Conservation (phyloP, 2,113 vertebrate genomes). For the Amblyopsis rosae region DNA sequence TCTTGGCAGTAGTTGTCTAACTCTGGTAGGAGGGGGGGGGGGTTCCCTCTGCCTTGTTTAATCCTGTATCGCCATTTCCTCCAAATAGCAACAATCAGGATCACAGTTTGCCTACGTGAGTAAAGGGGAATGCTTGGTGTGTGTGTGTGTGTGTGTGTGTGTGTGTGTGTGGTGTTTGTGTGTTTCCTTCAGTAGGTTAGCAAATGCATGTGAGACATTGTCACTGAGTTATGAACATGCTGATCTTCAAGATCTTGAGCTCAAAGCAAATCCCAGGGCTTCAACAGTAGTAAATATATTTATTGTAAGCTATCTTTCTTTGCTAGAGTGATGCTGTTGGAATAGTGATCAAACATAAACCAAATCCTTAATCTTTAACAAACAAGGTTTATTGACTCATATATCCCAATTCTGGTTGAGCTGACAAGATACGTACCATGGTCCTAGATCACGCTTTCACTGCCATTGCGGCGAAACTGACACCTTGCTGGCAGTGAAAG, state of each 20-base stretch:
- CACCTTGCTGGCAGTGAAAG: conserved; percentile 59
- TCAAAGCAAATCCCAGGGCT: conserved; percentile 4
- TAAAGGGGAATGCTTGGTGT: conserved; percentile 81
- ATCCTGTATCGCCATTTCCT: conserved; percentile 67
- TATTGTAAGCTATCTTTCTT: too few species aligned
- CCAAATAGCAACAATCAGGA: conserved; percentile 80
- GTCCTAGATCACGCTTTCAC: conserved; percentile 64
- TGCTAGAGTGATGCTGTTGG: too few species aligned
- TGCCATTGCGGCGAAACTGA: conserved; percentile 33
- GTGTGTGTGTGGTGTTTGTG: conserved; percentile 80
- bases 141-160: conserved; percentile 75
- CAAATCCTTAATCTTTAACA: conserved; percentile 18
- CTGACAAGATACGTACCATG: not conserved
- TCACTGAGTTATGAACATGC: conserved; percentile 46
- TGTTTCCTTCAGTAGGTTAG: conserved; percentile 73
- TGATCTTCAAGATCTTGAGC: conserved; percentile 16
- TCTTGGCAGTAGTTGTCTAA: conserved; percentile 82
- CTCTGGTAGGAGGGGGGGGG: conserved; percentile 58
- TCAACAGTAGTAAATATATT: too few species aligned
- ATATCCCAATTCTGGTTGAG: conserved; percentile 31
- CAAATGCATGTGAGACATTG: conserved; percentile 85
- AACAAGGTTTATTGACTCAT: conserved; percentile 14
- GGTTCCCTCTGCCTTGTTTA: conserved; percentile 49
- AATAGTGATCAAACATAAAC: too few species aligned
- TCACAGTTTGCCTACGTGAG: conserved; percentile 86